Percentiles rank a stretch among this genome's conserved stretches.
These are phyloP conservation scores for Drosophila ochracea DNA, from an alignment of 2,888 invertebrate genomes.

Conservation along the genomic window DNA sequence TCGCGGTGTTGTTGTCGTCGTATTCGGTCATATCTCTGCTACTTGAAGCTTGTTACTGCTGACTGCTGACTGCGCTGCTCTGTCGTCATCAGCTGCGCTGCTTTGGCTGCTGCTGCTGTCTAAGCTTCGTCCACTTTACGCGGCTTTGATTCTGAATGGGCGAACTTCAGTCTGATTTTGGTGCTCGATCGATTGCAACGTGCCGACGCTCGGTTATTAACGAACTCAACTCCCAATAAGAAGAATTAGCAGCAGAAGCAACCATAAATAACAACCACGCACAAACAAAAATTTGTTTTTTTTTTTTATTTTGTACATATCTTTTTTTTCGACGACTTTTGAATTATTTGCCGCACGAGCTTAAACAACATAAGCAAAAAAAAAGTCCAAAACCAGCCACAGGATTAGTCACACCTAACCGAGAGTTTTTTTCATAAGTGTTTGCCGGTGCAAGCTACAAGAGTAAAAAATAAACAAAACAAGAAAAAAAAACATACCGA, in stretches of 20 bases:
- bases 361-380: slow-evolving; percentile 34
- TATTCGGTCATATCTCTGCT: slow-evolving; percentile 82
- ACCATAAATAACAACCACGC: slow-evolving; percentile 20
- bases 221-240: slow-evolving; percentile 40
- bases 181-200: slow-evolving; percentile 85
- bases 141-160: slow-evolving; percentile 77
- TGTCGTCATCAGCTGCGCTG: slow-evolving; percentile 60
- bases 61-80: slow-evolving; percentile 39
- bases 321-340: slow-evolving; percentile 30
- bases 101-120: slow-evolving; percentile 47
- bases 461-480: slow-evolving; percentile 6
- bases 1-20: slow-evolving; percentile 57
- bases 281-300: slow-evolving; percentile 24
- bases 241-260: slow-evolving; percentile 22
- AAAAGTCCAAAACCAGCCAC: slow-evolving; percentile 36
- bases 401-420: slow-evolving; percentile 72
- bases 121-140: slow-evolving; percentile 72
- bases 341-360: slow-evolving; percentile 37
- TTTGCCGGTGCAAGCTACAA: slow-evolving; percentile 65
- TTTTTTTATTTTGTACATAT: slow-evolving; percentile 28
- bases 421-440: slow-evolving; percentile 43
- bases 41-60: slow-evolving; percentile 9
- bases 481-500: slow-evolving; percentile 27
- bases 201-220: slow-evolving; percentile 73
- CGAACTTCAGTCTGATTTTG: slow-evolving; percentile 85